phyloP scores from a whole-genome alignment of 2,888 invertebrate genomes.

The Agonopterix alstromeriana region DNA sequence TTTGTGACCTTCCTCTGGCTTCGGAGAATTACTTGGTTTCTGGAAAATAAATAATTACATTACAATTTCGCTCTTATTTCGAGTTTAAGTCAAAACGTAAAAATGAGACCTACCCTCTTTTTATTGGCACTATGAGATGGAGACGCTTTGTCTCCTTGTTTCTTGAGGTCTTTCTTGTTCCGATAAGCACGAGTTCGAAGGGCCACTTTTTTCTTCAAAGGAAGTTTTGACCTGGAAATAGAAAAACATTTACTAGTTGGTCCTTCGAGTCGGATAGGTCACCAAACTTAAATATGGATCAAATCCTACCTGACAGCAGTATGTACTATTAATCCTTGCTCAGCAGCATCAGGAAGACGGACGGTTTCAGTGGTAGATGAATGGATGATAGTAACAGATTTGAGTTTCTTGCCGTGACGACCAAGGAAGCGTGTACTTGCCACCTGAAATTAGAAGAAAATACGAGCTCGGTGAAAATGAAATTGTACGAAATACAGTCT shows the following conservation, averaged over 20 bases:
- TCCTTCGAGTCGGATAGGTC: no score
- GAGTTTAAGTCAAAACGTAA: neutral
- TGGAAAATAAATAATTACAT: conserved; percentile 21
- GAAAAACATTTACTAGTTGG: neutral
- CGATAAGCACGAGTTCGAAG: conserved; percentile 77
- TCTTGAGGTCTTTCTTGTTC: conserved; percentile 67
- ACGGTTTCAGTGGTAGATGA: conserved; percentile 93
- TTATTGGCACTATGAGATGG: conserved; percentile 61
- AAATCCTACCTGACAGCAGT: conserved; percentile 81
- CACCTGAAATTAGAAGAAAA: conserved; percentile 72
- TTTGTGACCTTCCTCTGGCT: conserved; percentile 52
- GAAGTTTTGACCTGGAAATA: conserved; percentile 85
- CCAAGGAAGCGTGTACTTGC: conserved; percentile 88
- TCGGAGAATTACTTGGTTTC: conserved; percentile 54
- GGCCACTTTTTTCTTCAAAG: conserved; percentile 89
- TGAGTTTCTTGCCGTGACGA: conserved; percentile 88
- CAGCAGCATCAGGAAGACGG: conserved; percentile 85
- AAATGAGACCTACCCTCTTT: conserved; percentile 58
- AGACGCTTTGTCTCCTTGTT: conserved; percentile 60
- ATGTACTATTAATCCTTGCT: conserved; percentile 87
- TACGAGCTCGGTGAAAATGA: neutral
- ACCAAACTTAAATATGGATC: neutral
- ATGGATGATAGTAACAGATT: conserved; percentile 92
- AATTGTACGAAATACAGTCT: no score
- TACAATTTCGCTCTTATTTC: neutral